Base-by-base conservation (phyloP, 2,888 invertebrate genomes). In the Ganaspis brasiliensis region DNA sequence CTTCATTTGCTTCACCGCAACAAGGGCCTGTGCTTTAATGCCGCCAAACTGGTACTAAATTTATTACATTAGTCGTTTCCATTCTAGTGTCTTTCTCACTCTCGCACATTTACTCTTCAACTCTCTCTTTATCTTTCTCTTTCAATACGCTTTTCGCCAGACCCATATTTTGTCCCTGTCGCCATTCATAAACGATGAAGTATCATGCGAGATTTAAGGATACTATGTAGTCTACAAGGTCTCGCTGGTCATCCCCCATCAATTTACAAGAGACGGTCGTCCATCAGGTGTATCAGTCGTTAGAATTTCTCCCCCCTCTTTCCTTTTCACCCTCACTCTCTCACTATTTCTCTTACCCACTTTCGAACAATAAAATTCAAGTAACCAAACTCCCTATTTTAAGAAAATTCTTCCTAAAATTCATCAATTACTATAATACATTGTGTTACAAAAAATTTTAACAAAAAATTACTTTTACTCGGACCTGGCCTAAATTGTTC, bases 131-230 rank as follows among this genome's bases (percentile, higher is more conserved):
- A 77, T 81, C 81, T 82, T 78, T 79, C 75, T 81, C 76, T 79
- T 67, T 75, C 72, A 72, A 77, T 77, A 79, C 78, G 67, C 73
- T 74, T 77, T 87, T 84, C 86, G 84, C 86, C 85, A 87, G 84
- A 89, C 86, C 88, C 87, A 89, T 89, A 89, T 89, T 89, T 89
- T 84, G 82, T 86, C 74, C 78, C 85, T 87, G 88, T 84, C 84
- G 85, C 85, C 85, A 84, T 80, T 85, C 81, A 80, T 82, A 78
- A 74, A 37, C 67, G 40, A 37, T 37, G 21, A 67, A 45, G n/a
- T 67, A 67, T 37, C 24, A 40, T 45, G 57, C 45, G n/a, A 67
- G 55, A 55, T 45, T 45, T 24, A 67, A 67, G 40, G 40, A 40
- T 45, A 63, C 14, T 40, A 40, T 5, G 8, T 31, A 31, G 3